Evolutionary conservation across 2,888 invertebrate species (phyloP).

Genomic region (Xylophagus ater): DNA sequence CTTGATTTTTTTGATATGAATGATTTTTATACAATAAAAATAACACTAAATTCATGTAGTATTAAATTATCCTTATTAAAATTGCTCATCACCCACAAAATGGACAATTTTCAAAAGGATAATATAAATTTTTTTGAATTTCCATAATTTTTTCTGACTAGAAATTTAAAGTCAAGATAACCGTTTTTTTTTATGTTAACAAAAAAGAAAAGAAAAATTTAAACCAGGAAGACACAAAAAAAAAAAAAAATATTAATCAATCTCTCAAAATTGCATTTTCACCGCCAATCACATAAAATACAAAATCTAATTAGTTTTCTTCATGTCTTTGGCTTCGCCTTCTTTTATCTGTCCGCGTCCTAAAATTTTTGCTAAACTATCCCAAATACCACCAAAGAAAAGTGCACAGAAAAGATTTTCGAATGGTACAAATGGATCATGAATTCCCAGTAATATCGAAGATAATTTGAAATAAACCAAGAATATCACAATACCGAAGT

Average conservation of each 20-base stretch:
- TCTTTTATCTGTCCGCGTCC: slow-evolving; percentile 73
- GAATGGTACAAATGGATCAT: slow-evolving; percentile 97
- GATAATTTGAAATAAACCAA: slow-evolving; percentile 95
- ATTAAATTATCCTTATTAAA: slow-evolving; percentile 12
- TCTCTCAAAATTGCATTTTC: too few species aligned
- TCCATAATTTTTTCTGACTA: too few species aligned
- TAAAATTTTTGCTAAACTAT: slow-evolving; percentile 82
- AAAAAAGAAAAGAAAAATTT: too few species aligned
- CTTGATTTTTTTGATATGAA: too few species aligned
- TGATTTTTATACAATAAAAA: too few species aligned
- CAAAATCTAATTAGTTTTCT: slow-evolving; percentile 61
- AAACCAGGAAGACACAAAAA: slow-evolving; percentile 8
- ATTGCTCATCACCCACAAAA: slow-evolving; percentile 13
- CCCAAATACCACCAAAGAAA: slow-evolving; percentile 97
- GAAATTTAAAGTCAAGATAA: too few species aligned
- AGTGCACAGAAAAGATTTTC: slow-evolving; percentile 96
- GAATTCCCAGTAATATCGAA: slow-evolving; percentile 90
- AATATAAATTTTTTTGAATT: too few species aligned
- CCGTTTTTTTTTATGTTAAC: too few species aligned
- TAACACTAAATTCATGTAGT: too few species aligned
- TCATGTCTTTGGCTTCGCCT: slow-evolving; percentile 62
- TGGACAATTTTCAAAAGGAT: slow-evolving; percentile 12
- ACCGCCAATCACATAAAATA: not conserved
- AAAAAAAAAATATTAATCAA: slow-evolving; percentile 1
- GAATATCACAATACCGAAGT: slow-evolving; percentile 95